Evolutionary conservation across 1,140 invertebrate genomes (phyloP), one percentile per base, ranked within the genome.

Genomic region (Dendrolimus punctatus): DNA sequence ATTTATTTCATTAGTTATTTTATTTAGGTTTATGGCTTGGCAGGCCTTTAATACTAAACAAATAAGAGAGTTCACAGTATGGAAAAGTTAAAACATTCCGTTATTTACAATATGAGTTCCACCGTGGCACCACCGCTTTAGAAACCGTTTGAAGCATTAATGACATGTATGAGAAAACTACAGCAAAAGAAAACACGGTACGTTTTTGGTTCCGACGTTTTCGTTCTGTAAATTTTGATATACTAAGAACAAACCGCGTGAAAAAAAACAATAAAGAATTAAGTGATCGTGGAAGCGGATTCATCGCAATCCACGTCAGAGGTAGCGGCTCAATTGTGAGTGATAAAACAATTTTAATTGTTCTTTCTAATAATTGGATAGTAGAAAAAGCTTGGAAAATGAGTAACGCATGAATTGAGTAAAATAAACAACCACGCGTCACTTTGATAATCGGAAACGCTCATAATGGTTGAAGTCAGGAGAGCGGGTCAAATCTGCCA

Each of bases 301-400:
- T 6, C 8, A 48, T 7, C 6, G 7, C n/a, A 48, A 48, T 37
- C 36, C 46, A 48, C 23, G 10, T 48, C 46, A 48, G 7, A 37
- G 46, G 6, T 48, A 48, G 36, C 46, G n/a, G 46, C 46, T 2
- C 0, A 6, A 5, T 1, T 38, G 7, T 38, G 36, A 48, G 23
- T 6, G 46, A 48, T 38, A 48, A 48, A 48, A 48, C 46, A 36
- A 38, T 48, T 48, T 48, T 48, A 36, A 48, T 48, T 38, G 23
- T 37, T n/a, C 46, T 10, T 48, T 23, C 37, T 37, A 38, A 23
- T 37, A 48, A 48, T 48, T n/a, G 23, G 9, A 6, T 5, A 38
- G 46, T 38, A 36, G 23, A 36, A 38, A 48, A 48, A 48, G 23
- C 6, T 38, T 2, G 5, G 39, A 37, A 48, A 38, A 38, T 48